Conservation (phyloP, 2,888 invertebrate genomes). For the Ormyrus nitidulus region DNA sequence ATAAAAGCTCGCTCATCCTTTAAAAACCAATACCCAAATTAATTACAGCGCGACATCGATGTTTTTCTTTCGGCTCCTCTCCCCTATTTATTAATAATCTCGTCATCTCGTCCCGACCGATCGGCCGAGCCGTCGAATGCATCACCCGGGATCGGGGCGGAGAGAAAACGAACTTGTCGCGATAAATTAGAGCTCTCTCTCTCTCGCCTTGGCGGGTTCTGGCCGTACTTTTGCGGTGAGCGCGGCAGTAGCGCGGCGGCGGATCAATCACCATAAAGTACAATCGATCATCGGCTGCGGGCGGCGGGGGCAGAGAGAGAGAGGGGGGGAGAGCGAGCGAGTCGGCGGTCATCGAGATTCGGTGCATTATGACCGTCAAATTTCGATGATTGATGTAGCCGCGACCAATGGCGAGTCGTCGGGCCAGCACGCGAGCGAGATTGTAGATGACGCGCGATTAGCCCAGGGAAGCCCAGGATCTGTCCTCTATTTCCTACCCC, state of each 20-base stretch:
- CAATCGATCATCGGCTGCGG: constrained; percentile 65
- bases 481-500: constrained; percentile 19
- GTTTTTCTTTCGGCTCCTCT: too few species aligned
- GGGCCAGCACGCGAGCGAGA: constrained; percentile 14
- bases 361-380: constrained; percentile 69
- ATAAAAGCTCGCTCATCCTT: too few species aligned
- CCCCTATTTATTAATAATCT: background rate
- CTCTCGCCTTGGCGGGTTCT: background rate
- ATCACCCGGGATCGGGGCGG: background rate
- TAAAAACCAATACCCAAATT: too few species aligned
- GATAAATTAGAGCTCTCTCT: background rate
- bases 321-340: constrained; percentile 11
- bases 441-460: constrained; percentile 44
- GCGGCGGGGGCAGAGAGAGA: background rate
- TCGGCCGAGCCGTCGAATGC: too few species aligned
- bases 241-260: constrained; percentile 59
- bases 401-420: constrained; percentile 31
- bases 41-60: too few species aligned
- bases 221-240: constrained; percentile 14
- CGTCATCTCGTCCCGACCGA: background rate
- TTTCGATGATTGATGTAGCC: constrained; percentile 70
- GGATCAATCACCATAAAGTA: constrained; percentile 65
- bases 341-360: constrained; percentile 63
- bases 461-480: background rate
- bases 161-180: background rate